These are phyloP conservation scores for Menura novaehollandiae DNA, from an alignment of 2,113 vertebrate species.

Conservation along the genomic window DNA sequence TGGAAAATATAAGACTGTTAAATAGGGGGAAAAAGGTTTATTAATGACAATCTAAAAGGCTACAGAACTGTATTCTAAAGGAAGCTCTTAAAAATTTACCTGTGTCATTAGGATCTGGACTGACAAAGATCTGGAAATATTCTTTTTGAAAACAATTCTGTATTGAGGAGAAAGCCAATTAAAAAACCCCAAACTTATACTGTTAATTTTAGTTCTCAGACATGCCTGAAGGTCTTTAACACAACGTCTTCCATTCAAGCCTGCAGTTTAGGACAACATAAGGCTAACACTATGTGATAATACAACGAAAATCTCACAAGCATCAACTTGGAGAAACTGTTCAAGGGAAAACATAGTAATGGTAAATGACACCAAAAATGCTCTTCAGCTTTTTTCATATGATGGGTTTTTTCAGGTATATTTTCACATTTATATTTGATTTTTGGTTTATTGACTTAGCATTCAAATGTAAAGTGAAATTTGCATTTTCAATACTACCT, in stretches of 20 bases:
- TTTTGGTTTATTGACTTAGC: neutral
- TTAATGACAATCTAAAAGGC: neutral
- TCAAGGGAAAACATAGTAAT: neutral
- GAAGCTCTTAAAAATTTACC: neutral
- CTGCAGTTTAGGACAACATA: neutral
- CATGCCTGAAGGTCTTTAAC: neutral
- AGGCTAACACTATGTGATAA: neutral
- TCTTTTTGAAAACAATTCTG: neutral
- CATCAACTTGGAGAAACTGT: neutral
- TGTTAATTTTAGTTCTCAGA: neutral
- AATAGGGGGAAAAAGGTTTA: neutral
- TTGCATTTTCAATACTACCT: neutral
- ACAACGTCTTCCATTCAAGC: neutral
- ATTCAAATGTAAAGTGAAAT: neutral
- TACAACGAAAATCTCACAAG: neutral
- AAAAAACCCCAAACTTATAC: neutral
- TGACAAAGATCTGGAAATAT: neutral
- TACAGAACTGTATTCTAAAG: neutral
- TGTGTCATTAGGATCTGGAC: neutral
- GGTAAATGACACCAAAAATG: neutral
- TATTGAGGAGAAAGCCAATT: neutral
- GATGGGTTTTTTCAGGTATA: neutral
- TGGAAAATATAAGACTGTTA: neutral
- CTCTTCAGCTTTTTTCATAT: neutral
- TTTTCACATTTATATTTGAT: neutral